phyloP scores from a whole-genome alignment of 2,888 invertebrate species.

The Entomobrya proxima region DNA sequence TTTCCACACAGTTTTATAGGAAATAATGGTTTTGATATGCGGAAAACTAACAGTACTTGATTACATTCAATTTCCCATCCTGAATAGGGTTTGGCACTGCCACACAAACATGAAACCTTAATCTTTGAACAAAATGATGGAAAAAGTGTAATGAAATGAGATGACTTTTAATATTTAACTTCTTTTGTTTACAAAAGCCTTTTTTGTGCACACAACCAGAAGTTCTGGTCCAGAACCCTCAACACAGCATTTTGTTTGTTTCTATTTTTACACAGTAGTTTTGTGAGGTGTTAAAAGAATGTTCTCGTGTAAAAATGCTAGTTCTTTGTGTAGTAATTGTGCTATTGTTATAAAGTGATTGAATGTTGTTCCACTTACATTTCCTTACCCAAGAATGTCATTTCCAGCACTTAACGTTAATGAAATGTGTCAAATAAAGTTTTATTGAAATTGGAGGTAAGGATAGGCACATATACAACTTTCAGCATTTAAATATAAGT shows the following conservation, averaged over 20 bases:
- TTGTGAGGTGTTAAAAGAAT: neutral
- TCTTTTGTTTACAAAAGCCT: slow-evolving; percentile 56
- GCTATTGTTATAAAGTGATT: neutral
- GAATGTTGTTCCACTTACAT: neutral
- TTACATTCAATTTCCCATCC: slow-evolving; percentile 26
- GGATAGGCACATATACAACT: neutral
- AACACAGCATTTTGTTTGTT: neutral
- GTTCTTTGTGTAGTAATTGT: neutral
- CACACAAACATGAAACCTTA: slow-evolving; percentile 8
- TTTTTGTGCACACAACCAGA: slow-evolving; percentile 32
- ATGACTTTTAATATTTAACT: slow-evolving; percentile 65
- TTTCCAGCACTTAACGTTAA: slow-evolving; percentile 23
- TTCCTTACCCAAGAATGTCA: neutral
- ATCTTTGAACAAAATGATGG: slow-evolving; percentile 36
- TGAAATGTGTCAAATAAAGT: slow-evolving; percentile 14
- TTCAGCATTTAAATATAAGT: too few species aligned
- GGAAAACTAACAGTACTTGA: slow-evolving; percentile 13
- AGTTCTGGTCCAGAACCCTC: slow-evolving; percentile 16
- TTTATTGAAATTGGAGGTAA: slow-evolving; percentile 16
- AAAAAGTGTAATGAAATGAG: slow-evolving; percentile 45
- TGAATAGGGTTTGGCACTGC: slow-evolving; percentile 7
- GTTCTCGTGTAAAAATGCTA: neutral
- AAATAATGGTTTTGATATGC: neutral
- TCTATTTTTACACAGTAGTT: neutral
- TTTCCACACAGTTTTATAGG: slow-evolving; percentile 43